phyloP scores from a whole-genome alignment of 2,797 vertebrate genomes.

The Spea hammondii region DNA sequence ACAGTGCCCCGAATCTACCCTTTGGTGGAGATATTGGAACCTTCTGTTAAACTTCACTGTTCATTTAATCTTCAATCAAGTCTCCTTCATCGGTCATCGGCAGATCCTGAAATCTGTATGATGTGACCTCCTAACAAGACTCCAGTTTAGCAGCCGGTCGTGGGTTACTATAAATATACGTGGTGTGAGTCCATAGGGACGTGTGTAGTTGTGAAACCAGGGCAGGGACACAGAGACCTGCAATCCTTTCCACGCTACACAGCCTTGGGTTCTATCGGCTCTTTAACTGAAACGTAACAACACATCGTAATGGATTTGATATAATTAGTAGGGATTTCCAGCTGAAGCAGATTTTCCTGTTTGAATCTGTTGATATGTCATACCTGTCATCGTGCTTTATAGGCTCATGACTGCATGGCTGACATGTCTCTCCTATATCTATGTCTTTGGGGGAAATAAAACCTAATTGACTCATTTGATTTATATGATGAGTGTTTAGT shows the following conservation, averaged over 20 bases:
- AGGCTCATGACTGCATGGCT: not conserved
- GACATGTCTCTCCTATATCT: too few relatives aligned
- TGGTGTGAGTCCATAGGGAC: not conserved
- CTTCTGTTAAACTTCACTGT: too few relatives aligned
- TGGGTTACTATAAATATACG: not conserved
- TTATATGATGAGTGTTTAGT: too few relatives aligned
- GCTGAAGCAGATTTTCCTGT: constrained; percentile 2
- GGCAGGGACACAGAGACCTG: not conserved
- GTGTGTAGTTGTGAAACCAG: not conserved
- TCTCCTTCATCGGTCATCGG: too few relatives aligned
- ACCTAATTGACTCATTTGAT: too few relatives aligned
- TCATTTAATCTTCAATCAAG: too few relatives aligned
- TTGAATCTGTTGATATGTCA: not conserved
- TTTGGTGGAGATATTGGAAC: too few relatives aligned
- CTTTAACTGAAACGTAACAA: not conserved
- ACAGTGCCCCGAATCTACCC: too few relatives aligned
- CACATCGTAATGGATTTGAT: not conserved
- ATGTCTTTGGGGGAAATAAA: too few relatives aligned
- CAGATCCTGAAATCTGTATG: too few relatives aligned
- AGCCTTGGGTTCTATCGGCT: not conserved
- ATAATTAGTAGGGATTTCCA: not conserved
- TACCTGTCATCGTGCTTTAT: not conserved
- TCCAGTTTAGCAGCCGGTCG: not conserved
- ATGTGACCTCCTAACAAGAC: too few relatives aligned
- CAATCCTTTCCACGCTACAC: not conserved